These are phyloP conservation scores for Aphis gossypii DNA, from an alignment of 1,140 invertebrate genomes.

Conservation along the genomic window DNA sequence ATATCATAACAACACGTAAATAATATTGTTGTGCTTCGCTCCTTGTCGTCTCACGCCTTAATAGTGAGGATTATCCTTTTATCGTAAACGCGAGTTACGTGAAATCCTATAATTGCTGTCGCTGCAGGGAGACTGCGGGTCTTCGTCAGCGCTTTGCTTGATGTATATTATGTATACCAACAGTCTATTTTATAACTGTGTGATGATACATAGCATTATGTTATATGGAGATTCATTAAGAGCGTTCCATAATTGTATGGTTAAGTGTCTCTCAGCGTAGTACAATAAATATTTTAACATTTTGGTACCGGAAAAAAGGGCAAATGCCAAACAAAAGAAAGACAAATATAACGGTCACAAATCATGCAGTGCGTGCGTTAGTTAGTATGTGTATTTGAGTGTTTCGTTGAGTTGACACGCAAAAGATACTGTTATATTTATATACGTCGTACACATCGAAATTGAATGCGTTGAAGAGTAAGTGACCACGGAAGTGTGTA, in stretches of 20 bases:
- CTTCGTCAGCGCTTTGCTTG: neutral
- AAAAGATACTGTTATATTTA: no score
- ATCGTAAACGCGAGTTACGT: neutral
- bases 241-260: neutral
- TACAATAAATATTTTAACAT: neutral
- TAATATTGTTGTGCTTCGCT: neutral
- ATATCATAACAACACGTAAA: neutral
- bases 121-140: neutral
- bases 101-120: neutral
- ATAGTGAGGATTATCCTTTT: neutral
- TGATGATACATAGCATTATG: neutral
- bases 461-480: no score
- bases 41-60: neutral
- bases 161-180: no score
- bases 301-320: neutral
- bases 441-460: no score
- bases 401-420: no score
- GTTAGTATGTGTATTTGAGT: neutral
- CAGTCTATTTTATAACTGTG: neutral
- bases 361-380: neutral
- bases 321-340: neutral
- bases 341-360: neutral
- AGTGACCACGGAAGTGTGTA: neutral
- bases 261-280: neutral
- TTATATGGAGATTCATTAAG: neutral